These are phyloP conservation scores for Trichonephila inaurata DNA, from an alignment of 1,140 invertebrate genomes.

Conservation along the genomic window DNA sequence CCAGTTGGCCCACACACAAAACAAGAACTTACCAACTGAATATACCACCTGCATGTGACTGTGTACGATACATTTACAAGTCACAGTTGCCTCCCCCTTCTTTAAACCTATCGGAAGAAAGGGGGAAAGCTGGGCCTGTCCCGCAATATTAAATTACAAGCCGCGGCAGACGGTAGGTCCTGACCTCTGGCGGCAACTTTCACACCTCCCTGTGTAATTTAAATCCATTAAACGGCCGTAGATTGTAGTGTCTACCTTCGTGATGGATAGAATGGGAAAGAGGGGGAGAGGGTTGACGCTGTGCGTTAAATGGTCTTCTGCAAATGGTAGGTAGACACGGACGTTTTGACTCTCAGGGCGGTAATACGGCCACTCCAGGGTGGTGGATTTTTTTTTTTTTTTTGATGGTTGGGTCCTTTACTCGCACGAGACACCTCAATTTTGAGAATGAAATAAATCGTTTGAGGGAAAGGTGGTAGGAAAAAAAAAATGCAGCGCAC, in stretches of 20 bases:
- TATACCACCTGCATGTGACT: slow-evolving; percentile 22
- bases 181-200: slow-evolving; percentile 74
- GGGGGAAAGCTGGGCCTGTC: slow-evolving; percentile 10
- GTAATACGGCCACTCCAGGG: not conserved
- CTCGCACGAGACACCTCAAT: slow-evolving; percentile 24
- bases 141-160: slow-evolving; percentile 71
- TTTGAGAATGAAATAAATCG: slow-evolving; percentile 34
- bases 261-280: slow-evolving; percentile 54
- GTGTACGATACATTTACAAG: not conserved
- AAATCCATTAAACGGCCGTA: slow-evolving; percentile 73
- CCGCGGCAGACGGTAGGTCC: slow-evolving; percentile 60
- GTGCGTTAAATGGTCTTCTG: slow-evolving; percentile 42
- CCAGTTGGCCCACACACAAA: slow-evolving; percentile 33
- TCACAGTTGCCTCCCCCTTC: not conserved
- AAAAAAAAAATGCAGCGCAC: not conserved
- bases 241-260: slow-evolving; percentile 44
- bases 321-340: slow-evolving; percentile 26
- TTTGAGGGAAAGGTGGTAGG: not conserved
- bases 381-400: not conserved
- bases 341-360: not conserved
- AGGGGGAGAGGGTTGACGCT: not conserved
- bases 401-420: not conserved
- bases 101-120: slow-evolving; percentile 10
- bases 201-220: slow-evolving; percentile 73
- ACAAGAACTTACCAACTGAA: slow-evolving; percentile 6